A percentile compares a stretch with the other conserved stretches of the same genome.
These are phyloP conservation scores for Microcebus griseorufus DNA, from an alignment of 2,113 vertebrate genomes.

Conservation along the genomic window DNA sequence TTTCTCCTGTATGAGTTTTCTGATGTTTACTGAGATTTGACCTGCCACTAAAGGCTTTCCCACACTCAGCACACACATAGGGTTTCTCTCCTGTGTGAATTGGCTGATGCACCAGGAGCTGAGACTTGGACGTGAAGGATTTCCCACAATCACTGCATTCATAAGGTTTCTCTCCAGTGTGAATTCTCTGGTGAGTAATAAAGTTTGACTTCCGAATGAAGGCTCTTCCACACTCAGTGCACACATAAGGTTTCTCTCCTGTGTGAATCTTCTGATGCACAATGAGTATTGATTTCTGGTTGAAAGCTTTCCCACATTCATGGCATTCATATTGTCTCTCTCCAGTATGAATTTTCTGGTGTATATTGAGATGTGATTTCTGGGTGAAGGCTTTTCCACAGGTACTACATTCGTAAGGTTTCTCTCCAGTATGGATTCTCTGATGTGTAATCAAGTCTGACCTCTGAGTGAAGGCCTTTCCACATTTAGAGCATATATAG, in stretches of 20 bases:
- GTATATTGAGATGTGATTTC: constrained; percentile 72
- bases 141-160: constrained; percentile 70
- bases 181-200: constrained; percentile 60
- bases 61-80: constrained; percentile 86
- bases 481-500: constrained; percentile 69
- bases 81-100: constrained; percentile 75
- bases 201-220: constrained; percentile 77
- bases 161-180: constrained; percentile 76
- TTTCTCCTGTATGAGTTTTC: constrained; percentile 86
- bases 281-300: constrained; percentile 76
- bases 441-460: constrained; percentile 77
- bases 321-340: constrained; percentile 74
- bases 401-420: constrained; percentile 66
- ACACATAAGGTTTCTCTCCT: constrained; percentile 75
- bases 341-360: constrained; percentile 78
- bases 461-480: constrained; percentile 72
- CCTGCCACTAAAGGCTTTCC: constrained; percentile 87
- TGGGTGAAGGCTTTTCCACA: constrained; percentile 78
- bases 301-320: constrained; percentile 79
- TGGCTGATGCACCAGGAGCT: constrained; percentile 73
- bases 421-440: constrained; percentile 80
- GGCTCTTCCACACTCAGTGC: constrained; percentile 73
- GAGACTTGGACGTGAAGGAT: constrained; percentile 72
- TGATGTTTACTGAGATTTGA: constrained; percentile 88
- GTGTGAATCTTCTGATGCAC: constrained; percentile 78